phyloP scores from a whole-genome alignment of 2,113 vertebrate genomes.

The Romanogobio albipinnatus region DNA sequence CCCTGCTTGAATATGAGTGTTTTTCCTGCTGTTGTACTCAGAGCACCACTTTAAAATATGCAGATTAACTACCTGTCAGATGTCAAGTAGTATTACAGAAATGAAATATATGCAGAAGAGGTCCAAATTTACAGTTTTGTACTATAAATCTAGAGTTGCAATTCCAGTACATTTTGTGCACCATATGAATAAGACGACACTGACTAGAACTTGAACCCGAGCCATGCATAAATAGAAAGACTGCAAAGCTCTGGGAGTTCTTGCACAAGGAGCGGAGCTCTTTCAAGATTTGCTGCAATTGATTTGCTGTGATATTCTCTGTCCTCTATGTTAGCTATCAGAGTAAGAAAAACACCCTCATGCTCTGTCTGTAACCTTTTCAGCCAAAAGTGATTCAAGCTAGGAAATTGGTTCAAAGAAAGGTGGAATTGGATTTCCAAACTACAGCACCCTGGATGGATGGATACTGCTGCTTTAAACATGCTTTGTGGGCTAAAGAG shows the following conservation, averaged over 20 bases:
- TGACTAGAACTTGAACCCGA: neutral
- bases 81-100: conserved; percentile 34
- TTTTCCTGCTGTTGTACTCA: neutral
- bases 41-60: conserved; percentile 38
- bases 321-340: conserved; percentile 25
- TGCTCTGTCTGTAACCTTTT: conserved; percentile 56
- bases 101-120: neutral
- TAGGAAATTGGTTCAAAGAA: conserved; percentile 61
- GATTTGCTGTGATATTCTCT: conserved; percentile 41
- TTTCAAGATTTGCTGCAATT: conserved; percentile 18
- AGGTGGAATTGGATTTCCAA: conserved; percentile 56
- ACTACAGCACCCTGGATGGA: conserved; percentile 48
- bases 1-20: conserved; percentile 39
- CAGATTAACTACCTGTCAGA: conserved; percentile 43
- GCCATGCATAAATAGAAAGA: conserved; percentile 9
- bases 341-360: conserved; percentile 34
- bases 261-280: neutral
- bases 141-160: conserved; percentile 11
- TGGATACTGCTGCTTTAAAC: conserved; percentile 51
- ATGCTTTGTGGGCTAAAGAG: conserved; percentile 48
- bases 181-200: neutral
- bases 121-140: neutral
- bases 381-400: conserved; percentile 54
- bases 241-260: conserved; percentile 1
- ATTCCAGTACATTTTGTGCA: neutral